phyloP scores from a whole-genome alignment of 2,113 vertebrate species.

The Tupaia tana region DNA sequence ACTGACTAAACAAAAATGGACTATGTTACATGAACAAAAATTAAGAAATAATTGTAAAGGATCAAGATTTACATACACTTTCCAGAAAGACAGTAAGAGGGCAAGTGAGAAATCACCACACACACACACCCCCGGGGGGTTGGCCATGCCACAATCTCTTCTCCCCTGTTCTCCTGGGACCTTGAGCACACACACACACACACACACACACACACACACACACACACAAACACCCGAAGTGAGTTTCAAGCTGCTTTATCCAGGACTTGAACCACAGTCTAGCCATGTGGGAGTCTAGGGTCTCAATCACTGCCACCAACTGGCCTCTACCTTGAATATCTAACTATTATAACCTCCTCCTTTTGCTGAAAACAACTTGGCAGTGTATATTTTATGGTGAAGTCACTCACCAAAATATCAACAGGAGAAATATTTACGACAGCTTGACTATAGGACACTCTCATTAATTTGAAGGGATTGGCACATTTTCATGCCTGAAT shows the following conservation, averaged over 20 bases:
- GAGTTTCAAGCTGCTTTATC: no score
- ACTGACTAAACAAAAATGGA: background rate
- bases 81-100: no score
- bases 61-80: background rate
- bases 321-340: background rate
- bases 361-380: background rate
- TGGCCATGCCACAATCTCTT: no score
- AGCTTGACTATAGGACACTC: background rate
- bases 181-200: no score
- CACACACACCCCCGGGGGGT: no score
- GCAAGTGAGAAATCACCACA: no score
- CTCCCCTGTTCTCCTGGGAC: no score
- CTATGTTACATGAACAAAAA: background rate
- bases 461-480: constrained; percentile 34
- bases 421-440: background rate
- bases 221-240: no score
- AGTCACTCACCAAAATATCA: background rate
- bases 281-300: no score
- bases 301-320: no score
- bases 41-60: background rate
- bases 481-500: background rate
- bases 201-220: no score
- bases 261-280: no score
- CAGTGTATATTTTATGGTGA: background rate
- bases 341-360: background rate